Percentiles rank a stretch among this genome's conserved stretches.
Evolutionary conservation across 2,888 invertebrate species (phyloP).

Genomic region (Lithophane semibrunnea): DNA sequence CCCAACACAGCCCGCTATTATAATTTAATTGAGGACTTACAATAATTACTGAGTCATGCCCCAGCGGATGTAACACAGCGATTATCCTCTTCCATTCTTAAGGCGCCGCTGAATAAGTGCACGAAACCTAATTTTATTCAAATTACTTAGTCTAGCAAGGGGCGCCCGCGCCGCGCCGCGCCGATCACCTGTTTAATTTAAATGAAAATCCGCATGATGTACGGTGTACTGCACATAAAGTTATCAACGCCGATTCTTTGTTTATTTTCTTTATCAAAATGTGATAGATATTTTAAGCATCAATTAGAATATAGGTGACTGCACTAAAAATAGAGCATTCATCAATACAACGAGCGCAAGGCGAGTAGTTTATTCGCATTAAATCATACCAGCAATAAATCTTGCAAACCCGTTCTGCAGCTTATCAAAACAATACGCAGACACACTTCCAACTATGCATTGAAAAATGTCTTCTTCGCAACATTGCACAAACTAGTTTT

Average conservation of each 20-base stretch:
- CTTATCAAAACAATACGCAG: conserved; percentile 91
- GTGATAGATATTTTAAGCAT: conserved; percentile 60
- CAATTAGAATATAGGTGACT: conserved; percentile 76
- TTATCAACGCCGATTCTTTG: conserved; percentile 41
- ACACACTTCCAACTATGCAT: conserved; percentile 86
- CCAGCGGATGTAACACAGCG: conserved; percentile 73
- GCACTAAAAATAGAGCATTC: conserved; percentile 85
- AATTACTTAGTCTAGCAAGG: conserved; percentile 52
- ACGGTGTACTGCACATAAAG: conserved; percentile 15
- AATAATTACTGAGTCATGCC: conserved; percentile 77
- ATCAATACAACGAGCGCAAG: conserved; percentile 86
- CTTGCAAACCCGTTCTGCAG: conserved; percentile 89
- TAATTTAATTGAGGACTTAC: conserved; percentile 84
- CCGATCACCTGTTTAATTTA: conserved; percentile 49
- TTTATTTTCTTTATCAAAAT: conserved; percentile 58
- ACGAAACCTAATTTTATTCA: conserved; percentile 71
- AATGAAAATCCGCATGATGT: conserved; percentile 42
- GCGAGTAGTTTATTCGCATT: conserved; percentile 90
- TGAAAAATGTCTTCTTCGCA: conserved; percentile 82
- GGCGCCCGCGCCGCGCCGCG: conserved; percentile 39
- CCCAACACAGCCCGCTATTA: conserved; percentile 79
- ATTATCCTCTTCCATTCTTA: conserved; percentile 70
- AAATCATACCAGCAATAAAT: conserved; percentile 90
- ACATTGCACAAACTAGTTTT: conserved; percentile 70
- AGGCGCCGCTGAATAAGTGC: conserved; percentile 56